Conservation (phyloP, 2,113 vertebrate genomes). For the Zosterops lateralis region DNA sequence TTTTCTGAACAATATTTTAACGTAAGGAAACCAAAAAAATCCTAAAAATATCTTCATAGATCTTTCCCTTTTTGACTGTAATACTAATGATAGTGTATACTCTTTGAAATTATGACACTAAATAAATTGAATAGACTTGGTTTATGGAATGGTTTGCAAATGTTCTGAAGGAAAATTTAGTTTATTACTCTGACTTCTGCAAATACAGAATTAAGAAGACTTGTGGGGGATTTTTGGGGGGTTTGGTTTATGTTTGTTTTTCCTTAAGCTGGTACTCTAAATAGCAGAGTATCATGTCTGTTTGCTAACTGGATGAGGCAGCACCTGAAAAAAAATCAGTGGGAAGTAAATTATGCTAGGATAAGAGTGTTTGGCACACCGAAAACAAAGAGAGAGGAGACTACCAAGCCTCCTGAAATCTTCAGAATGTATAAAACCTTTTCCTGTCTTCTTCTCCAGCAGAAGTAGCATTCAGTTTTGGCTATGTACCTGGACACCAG, state of each 20-base stretch:
- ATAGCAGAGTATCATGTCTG: neutral
- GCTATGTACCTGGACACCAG: conserved; percentile 42
- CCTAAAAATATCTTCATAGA: neutral
- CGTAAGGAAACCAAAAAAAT: neutral
- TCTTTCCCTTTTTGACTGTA: neutral
- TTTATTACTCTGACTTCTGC: neutral
- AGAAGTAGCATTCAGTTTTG: conserved; percentile 16
- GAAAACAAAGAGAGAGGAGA: neutral
- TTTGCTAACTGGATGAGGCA: neutral
- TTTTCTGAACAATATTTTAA: neutral
- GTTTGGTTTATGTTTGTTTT: neutral
- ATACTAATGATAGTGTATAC: neutral
- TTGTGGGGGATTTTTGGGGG: rapidly evolving
- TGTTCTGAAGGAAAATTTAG: neutral
- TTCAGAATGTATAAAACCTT: neutral
- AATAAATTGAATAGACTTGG: neutral
- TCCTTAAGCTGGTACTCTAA: neutral
- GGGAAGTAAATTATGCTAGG: neutral
- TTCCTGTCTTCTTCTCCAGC: neutral
- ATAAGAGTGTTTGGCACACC: neutral
- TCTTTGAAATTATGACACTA: neutral
- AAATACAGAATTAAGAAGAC: neutral
- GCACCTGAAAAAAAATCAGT: neutral
- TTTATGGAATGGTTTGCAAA: neutral
- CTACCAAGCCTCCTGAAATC: neutral